A percentile compares a stretch with the other conserved stretches of the same genome.
Conservation (phyloP, 2,888 invertebrate genomes). For the Cerceris ruficornis region DNA sequence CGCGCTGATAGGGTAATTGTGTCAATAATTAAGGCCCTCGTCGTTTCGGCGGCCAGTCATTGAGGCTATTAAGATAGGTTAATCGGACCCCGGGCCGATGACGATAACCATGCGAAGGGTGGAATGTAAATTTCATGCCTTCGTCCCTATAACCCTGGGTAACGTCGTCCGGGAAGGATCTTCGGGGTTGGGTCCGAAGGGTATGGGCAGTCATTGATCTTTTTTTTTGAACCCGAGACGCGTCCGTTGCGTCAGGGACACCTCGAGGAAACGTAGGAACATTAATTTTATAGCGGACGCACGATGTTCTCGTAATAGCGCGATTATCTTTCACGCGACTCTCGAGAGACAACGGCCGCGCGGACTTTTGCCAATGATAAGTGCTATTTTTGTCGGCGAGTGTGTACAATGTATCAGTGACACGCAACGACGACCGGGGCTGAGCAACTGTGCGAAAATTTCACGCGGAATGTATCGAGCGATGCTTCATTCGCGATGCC, state of each 20-base stretch:
- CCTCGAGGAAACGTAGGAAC: constrained; percentile 7
- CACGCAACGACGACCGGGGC: too few relatives aligned
- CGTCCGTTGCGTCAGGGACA: not conserved
- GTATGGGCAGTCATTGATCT: too few relatives aligned
- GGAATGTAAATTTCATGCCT: constrained; percentile 8
- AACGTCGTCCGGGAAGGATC: too few relatives aligned
- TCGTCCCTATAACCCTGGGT: not conserved
- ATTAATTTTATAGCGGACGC: constrained; percentile 19
- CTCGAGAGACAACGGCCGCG: constrained; percentile 18
- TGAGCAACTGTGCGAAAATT: too few relatives aligned
- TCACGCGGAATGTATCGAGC: not conserved
- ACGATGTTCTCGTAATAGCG: not conserved
- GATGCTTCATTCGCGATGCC: too few relatives aligned
- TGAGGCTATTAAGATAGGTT: constrained; percentile 36
- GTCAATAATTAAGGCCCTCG: constrained; percentile 17
- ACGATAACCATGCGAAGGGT: constrained; percentile 9
- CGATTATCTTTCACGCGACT: constrained; percentile 24
- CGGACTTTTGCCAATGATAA: constrained; percentile 30
- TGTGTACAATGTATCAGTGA: constrained; percentile 6
- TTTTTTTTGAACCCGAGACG: too few relatives aligned
- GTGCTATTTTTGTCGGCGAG: constrained; percentile 43
- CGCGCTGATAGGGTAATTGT: not conserved
- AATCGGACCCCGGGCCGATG: constrained; percentile 28
- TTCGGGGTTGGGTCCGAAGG: too few relatives aligned
- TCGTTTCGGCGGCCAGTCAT: constrained; percentile 16